Conservation (phyloP, 2,888 invertebrate species). For the Hofmannophila pseudospretella region DNA sequence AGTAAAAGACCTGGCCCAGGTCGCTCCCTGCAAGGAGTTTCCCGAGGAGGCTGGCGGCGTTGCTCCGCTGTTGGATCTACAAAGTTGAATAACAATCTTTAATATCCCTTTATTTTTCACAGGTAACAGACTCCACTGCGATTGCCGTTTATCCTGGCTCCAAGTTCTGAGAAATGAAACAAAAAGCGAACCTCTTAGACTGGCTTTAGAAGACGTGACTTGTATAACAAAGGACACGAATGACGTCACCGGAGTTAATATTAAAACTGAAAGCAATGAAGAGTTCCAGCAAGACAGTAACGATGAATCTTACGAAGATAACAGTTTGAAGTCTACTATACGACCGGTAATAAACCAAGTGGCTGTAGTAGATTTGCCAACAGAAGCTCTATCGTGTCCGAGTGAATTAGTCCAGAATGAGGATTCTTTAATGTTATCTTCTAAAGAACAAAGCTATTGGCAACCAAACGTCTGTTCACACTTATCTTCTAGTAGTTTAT, state of each 20-base stretch:
- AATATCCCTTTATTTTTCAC: slow-evolving; percentile 39
- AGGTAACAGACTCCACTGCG: slow-evolving; percentile 89
- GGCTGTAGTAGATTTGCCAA: slow-evolving; percentile 43
- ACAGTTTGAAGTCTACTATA: slow-evolving; percentile 33
- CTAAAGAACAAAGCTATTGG: slow-evolving; percentile 64
- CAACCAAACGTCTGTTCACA: slow-evolving; percentile 34
- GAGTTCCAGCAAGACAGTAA: slow-evolving; percentile 36
- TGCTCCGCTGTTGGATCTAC: too few relatives aligned
- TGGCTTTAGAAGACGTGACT: slow-evolving; percentile 83
- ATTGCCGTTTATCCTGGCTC: slow-evolving; percentile 89
- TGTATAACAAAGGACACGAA: slow-evolving; percentile 57
- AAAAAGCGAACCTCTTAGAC: slow-evolving; percentile 81
- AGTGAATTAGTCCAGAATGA: slow-evolving; percentile 47
- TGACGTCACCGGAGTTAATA: slow-evolving; percentile 15
- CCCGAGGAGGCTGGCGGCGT: too few relatives aligned
- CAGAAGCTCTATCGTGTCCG: slow-evolving; percentile 51
- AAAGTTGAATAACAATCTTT: too few relatives aligned
- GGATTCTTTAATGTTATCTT: slow-evolving; percentile 65
- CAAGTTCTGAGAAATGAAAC: slow-evolving; percentile 85
- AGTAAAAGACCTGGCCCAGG: too few relatives aligned
- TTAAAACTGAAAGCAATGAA: slow-evolving; percentile 28
- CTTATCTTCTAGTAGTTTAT: not conserved
- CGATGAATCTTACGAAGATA: slow-evolving; percentile 40
- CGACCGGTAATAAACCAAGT: slow-evolving; percentile 42
- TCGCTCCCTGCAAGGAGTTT: too few relatives aligned